phyloP scores from a whole-genome alignment of 2,797 vertebrate genomes.

The Darevskia nairensis region DNA sequence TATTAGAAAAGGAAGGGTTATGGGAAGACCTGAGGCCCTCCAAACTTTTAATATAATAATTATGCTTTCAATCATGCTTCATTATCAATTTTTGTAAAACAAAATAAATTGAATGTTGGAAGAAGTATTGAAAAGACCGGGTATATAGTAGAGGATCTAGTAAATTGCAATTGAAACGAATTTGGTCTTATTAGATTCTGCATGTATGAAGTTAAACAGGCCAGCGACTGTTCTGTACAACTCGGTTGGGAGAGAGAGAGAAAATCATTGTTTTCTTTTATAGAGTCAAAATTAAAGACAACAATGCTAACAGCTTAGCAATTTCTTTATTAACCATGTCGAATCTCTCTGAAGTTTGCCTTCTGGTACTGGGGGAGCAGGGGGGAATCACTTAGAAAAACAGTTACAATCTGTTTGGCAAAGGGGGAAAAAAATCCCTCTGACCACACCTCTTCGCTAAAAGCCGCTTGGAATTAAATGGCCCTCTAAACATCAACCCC shows the following conservation, averaged over 20 bases:
- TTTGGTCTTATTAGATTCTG: background rate
- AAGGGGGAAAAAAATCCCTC: background rate
- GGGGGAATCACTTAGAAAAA: background rate
- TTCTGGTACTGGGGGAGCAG: slow-evolving; percentile 14
- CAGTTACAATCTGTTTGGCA: slow-evolving; percentile 26
- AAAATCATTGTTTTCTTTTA: background rate
- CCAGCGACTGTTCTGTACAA: background rate
- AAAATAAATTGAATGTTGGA: slow-evolving; percentile 29
- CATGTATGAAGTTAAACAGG: slow-evolving; percentile 16
- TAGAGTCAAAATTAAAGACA: background rate
- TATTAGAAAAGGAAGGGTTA: background rate
- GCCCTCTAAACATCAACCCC: slow-evolving; percentile 42
- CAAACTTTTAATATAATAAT: slow-evolving; percentile 11
- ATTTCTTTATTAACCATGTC: slow-evolving; percentile 23
- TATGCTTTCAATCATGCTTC: background rate
- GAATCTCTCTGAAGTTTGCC: background rate
- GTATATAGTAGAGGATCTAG: background rate
- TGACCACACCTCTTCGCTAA: slow-evolving; percentile 47
- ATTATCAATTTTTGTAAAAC: background rate
- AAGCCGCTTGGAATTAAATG: slow-evolving; percentile 44
- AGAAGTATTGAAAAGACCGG: slow-evolving; percentile 42
- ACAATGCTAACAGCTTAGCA: background rate
- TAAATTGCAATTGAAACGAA: slow-evolving; percentile 35
- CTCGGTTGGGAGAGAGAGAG: background rate
- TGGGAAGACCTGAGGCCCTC: background rate